A percentile compares a stretch with the other conserved stretches of the same genome.
These are phyloP conservation scores for Mus pahari DNA, from an alignment of 2,113 vertebrate genomes.

Conservation along the genomic window DNA sequence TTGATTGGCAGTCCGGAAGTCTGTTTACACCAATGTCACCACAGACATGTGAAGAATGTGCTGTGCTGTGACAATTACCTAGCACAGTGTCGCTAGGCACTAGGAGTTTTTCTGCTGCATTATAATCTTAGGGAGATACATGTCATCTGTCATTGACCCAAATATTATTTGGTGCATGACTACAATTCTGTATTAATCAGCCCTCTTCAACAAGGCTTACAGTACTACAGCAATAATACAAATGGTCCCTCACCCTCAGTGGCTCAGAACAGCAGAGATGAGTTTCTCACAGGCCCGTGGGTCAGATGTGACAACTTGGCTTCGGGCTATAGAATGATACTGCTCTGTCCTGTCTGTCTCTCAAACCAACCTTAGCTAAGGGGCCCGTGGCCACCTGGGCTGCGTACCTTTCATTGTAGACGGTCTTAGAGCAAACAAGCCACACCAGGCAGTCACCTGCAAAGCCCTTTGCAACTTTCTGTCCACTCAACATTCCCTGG, in stretches of 20 bases:
- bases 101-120: neutral
- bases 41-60: neutral
- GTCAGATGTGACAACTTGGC: neutral
- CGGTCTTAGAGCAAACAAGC: too few relatives aligned
- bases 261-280: neutral
- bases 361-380: neutral
- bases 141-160: neutral
- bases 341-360: accelerated
- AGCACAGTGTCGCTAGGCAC: neutral
- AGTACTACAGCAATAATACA: neutral
- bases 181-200: neutral
- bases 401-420: accelerated
- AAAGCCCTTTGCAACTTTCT: neutral
- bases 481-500: accelerated
- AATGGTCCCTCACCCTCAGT: neutral
- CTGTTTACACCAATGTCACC: neutral
- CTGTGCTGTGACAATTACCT: neutral
- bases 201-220: neutral
- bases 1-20: neutral
- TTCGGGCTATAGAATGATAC: neutral
- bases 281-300: neutral
- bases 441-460: accelerated
- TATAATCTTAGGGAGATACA: neutral
- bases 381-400: neutral
- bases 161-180: neutral